Percentiles rank a stretch among this genome's conserved stretches.
These are phyloP conservation scores for Pampus argenteus DNA, from an alignment of 2,797 vertebrate species.

Conservation along the genomic window DNA sequence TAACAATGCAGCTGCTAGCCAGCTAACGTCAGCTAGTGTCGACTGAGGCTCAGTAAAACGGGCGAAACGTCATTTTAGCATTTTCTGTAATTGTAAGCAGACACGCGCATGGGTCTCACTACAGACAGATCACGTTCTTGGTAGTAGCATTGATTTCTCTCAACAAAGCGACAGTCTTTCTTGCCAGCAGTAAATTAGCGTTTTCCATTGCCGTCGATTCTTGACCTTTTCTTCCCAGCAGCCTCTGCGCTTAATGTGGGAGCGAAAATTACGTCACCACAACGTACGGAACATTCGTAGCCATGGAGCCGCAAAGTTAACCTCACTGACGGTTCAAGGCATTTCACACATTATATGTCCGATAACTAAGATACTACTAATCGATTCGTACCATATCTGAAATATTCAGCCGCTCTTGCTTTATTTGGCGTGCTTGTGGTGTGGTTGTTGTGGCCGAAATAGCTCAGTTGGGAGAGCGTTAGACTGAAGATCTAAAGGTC, in stretches of 20 bases:
- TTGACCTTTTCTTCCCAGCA: conserved; percentile 80
- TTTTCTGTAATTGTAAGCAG: accelerated
- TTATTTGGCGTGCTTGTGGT: background rate
- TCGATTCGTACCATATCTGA: background rate
- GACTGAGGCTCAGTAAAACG: background rate
- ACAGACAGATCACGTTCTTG: accelerated
- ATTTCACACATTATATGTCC: accelerated
- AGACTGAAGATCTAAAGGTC: conserved; percentile 79
- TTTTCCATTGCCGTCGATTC: conserved; percentile 55
- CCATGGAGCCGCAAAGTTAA: background rate
- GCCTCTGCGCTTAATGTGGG: conserved; percentile 65
- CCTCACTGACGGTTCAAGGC: accelerated
- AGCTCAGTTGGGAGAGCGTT: conserved; percentile 79
- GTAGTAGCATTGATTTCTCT: accelerated
- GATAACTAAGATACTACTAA: accelerated
- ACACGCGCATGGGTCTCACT: accelerated
- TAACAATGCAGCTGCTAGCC: conserved; percentile 63
- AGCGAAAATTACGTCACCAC: conserved; percentile 62
- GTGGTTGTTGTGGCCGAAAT: conserved; percentile 54
- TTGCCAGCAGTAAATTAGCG: conserved; percentile 3
- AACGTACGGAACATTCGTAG: background rate
- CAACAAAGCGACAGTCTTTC: background rate
- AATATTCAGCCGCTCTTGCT: no score
- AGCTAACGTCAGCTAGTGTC: conserved; percentile 39
- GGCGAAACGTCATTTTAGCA: accelerated